Evolutionary conservation across 2,888 invertebrate genomes (phyloP).

Genomic region (Latrodectus hesperus): DNA sequence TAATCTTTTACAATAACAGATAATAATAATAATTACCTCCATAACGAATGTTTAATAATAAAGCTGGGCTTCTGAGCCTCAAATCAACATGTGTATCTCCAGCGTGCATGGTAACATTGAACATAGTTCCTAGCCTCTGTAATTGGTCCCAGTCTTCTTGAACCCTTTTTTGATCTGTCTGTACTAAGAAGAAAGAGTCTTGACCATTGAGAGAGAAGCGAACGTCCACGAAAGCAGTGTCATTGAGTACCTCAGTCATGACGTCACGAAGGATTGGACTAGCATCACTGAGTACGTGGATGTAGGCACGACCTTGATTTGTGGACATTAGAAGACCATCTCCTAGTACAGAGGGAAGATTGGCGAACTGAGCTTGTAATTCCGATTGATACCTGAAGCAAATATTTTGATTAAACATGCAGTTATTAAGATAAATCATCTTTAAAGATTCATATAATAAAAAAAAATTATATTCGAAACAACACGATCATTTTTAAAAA

Average conservation of each 20-base stretch:
- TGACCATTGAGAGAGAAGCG: conserved; percentile 79
- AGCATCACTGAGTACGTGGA: conserved; percentile 86
- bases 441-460: too few species aligned
- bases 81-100: conserved; percentile 78
- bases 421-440: too few species aligned
- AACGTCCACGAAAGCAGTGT: conserved; percentile 89
- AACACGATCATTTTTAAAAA: too few species aligned
- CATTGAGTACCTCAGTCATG: conserved; percentile 92
- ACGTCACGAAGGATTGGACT: conserved; percentile 93
- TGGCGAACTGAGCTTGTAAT: conserved; percentile 69
- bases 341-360: conserved; percentile 79
- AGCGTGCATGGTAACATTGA: conserved; percentile 70
- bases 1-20: not conserved
- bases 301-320: conserved; percentile 78
- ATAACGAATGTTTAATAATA: conserved; percentile 93
- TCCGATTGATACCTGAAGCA: conserved; percentile 28
- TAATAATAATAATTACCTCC: conserved; percentile 81
- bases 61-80: conserved; percentile 90
- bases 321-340: conserved; percentile 86
- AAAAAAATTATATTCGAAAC: too few species aligned
- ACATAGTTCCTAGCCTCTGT: conserved; percentile 83
- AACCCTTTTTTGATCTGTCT: conserved; percentile 86
- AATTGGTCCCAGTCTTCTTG: conserved; percentile 91
- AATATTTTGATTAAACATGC: not conserved
- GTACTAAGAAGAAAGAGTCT: conserved; percentile 94